Evolutionary conservation across 64 coral and sea anemone genomes (phyloP).

Genomic region (Stylophora pistillata): DNA sequence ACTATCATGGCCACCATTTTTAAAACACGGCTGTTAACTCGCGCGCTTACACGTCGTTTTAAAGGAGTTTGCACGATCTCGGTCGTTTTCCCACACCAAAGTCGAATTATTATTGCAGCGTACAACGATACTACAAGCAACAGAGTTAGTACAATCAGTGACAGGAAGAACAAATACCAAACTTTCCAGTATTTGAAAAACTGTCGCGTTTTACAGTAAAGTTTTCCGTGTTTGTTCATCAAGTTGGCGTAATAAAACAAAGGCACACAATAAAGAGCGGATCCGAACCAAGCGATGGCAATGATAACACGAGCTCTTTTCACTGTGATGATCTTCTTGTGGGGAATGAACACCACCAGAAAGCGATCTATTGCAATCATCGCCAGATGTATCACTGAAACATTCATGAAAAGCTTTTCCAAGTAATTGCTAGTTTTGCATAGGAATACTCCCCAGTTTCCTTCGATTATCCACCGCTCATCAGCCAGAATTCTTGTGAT

Average conservation of each 20-base stretch:
- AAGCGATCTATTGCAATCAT: constrained; percentile 74
- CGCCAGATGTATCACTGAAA: constrained; percentile 65
- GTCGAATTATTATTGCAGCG: constrained; percentile 46
- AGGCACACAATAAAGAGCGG: constrained; percentile 55
- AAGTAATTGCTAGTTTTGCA: constrained; percentile 64
- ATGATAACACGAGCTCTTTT: constrained; percentile 43
- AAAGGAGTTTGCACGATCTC: not conserved
- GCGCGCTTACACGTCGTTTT: constrained; percentile 30
- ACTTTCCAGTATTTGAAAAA: constrained; percentile 18
- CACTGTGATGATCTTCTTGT: constrained; percentile 50
- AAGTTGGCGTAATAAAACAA: constrained; percentile 55
- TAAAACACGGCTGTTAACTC: constrained; percentile 50
- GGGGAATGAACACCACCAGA: constrained; percentile 68
- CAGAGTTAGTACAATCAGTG: constrained; percentile 59
- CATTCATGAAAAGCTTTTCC: constrained; percentile 74
- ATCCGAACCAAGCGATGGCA: constrained; percentile 43
- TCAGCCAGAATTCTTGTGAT: constrained; percentile 62
- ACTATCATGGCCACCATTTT: constrained; percentile 65
- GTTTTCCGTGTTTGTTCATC: not conserved
- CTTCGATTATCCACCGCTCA: constrained; percentile 65
- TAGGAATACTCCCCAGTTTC: constrained; percentile 46
- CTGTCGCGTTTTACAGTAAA: constrained; percentile 30
- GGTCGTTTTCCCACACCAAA: constrained; percentile 42
- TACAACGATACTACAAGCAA: constrained; percentile 57
- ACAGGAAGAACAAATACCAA: constrained; percentile 66